Conservation (phyloP, 2,888 invertebrate genomes). For the Kryphioiulus occultus region DNA sequence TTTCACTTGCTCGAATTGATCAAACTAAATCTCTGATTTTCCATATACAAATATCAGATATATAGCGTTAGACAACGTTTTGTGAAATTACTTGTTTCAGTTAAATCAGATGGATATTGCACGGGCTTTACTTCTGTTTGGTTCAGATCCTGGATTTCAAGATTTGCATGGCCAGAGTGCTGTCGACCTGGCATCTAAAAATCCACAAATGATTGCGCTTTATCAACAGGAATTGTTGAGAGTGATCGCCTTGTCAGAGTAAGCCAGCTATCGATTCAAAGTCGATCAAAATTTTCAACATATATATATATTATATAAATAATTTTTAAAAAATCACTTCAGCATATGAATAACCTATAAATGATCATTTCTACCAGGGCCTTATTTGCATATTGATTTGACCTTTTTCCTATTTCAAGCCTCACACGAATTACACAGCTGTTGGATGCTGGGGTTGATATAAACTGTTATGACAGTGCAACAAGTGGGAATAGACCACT, state of each 20-base stretch:
- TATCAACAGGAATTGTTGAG: constrained; percentile 70
- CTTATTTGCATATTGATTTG: too few relatives aligned
- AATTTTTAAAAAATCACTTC: too few relatives aligned
- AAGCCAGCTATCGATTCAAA: constrained; percentile 55
- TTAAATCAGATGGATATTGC: constrained; percentile 68
- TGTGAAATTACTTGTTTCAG: constrained; percentile 58
- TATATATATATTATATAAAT: too few relatives aligned
- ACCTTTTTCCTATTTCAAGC: too few relatives aligned
- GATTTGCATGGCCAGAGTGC: constrained; percentile 68
- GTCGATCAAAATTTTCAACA: too few relatives aligned
- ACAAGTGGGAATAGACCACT: constrained; percentile 70
- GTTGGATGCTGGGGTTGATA: constrained; percentile 68
- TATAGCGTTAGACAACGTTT: too few relatives aligned
- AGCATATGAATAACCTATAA: too few relatives aligned
- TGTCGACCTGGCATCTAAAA: constrained; percentile 64
- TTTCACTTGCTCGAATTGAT: constrained; percentile 48
- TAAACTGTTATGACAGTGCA: constrained; percentile 70
- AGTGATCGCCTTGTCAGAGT: constrained; percentile 71
- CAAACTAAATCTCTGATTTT: too few relatives aligned
- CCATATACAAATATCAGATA: too few relatives aligned
- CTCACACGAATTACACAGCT: constrained; percentile 68
- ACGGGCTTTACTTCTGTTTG: constrained; percentile 68
- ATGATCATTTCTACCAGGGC: too few relatives aligned
- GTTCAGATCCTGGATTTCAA: constrained; percentile 69
- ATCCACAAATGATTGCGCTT: constrained; percentile 66